These are phyloP conservation scores for Beaufortia kweichowensis DNA, from an alignment of 2,113 vertebrate genomes.

Conservation along the genomic window DNA sequence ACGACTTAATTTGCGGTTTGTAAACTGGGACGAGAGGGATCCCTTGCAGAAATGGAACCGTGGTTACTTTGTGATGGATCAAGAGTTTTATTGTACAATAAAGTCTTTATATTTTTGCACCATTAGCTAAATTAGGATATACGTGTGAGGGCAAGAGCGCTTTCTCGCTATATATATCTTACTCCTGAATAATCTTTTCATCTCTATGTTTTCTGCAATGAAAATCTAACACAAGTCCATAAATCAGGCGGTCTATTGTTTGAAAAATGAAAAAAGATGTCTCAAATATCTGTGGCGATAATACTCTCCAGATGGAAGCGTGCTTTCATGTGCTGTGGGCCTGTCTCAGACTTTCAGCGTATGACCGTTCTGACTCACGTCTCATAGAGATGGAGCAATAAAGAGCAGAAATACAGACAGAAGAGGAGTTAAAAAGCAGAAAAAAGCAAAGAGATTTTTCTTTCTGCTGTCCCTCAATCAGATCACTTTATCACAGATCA, in stretches of 20 bases:
- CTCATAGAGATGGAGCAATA: constrained; percentile 33
- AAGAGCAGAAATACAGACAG: constrained; percentile 23
- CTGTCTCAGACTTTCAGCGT: constrained; percentile 58
- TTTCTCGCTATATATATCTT: constrained; percentile 65
- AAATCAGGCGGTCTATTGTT: constrained; percentile 85
- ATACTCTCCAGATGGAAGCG: constrained; percentile 77
- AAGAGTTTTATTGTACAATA: constrained; percentile 21
- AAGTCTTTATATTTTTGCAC: constrained; percentile 32
- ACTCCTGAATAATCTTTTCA: constrained; percentile 73
- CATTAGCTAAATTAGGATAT: constrained; percentile 32
- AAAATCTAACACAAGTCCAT: constrained; percentile 81
- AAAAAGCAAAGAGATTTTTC: constrained; percentile 1
- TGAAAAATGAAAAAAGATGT: constrained; percentile 81
- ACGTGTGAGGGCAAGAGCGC: constrained; percentile 58
- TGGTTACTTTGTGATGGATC: constrained; percentile 40
- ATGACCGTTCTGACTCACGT: constrained; percentile 58
- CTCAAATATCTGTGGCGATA: constrained; percentile 79
- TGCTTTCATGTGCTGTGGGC: constrained; percentile 72
- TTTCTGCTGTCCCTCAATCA: constrained; percentile 18
- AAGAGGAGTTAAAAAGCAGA: constrained; percentile 8
- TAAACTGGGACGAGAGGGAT: not conserved
- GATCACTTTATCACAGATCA: constrained; percentile 44
- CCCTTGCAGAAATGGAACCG: constrained; percentile 18
- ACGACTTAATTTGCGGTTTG: constrained; percentile 3
- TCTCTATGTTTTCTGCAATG: constrained; percentile 75